Evolutionary conservation across 2,888 invertebrate species (phyloP).

Genomic region (Andricus curvator): DNA sequence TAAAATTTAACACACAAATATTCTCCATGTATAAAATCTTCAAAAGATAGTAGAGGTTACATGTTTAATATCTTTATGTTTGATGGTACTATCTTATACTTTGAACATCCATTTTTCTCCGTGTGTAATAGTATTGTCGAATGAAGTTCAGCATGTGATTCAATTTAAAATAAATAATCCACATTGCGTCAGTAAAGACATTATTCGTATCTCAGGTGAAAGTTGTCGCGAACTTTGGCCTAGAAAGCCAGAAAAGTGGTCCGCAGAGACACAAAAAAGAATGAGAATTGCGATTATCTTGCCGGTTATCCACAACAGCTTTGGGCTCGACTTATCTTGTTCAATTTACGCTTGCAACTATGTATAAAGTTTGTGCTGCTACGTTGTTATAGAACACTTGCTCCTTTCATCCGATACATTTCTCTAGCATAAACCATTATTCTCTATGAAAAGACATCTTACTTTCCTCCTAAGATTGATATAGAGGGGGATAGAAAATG

Average conservation of each 20-base stretch:
- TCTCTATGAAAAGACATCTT: neutral
- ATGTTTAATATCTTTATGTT: too few relatives aligned
- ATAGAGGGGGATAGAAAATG: neutral
- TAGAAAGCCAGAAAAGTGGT: conserved; percentile 26
- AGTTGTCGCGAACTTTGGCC: conserved; percentile 41
- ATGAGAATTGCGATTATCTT: conserved; percentile 48
- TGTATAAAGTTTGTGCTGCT: neutral
- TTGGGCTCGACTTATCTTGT: neutral
- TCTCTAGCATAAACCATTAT: conserved; percentile 6
- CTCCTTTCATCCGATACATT: conserved; percentile 1
- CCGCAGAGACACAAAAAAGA: conserved; percentile 43
- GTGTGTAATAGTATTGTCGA: neutral
- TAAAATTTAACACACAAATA: too few relatives aligned
- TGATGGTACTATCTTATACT: too few relatives aligned
- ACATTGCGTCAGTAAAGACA: conserved; percentile 32
- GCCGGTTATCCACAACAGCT: conserved; percentile 36
- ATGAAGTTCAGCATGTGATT: neutral
- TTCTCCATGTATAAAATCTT: too few relatives aligned
- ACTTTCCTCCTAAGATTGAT: conserved; percentile 17
- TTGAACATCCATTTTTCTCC: too few relatives aligned
- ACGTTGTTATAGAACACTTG: neutral
- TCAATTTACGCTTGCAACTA: conserved; percentile 18
- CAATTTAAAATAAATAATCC: conserved; percentile 21
- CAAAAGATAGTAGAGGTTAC: too few relatives aligned
- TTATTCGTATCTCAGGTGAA: conserved; percentile 29